phyloP scores from a whole-genome alignment of 2,888 invertebrate species.

The Mechanitis mazaeus region DNA sequence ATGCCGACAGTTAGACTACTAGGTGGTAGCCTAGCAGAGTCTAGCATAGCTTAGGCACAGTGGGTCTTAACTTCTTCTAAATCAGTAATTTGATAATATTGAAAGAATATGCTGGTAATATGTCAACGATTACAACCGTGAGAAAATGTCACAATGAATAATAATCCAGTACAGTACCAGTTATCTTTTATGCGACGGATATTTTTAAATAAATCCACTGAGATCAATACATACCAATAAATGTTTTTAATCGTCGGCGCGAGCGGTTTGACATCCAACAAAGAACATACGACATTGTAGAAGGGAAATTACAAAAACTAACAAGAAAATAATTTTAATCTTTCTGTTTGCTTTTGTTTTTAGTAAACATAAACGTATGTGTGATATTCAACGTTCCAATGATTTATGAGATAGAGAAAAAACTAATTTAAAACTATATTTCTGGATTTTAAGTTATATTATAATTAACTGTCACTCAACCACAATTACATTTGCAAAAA shows the following conservation, averaged over 20 bases:
- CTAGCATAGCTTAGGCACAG: no score
- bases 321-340: no score
- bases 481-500: background rate
- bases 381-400: no score
- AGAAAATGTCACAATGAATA: conserved; percentile 41
- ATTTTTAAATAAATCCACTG: conserved; percentile 61
- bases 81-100: background rate
- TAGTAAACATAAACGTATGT: no score
- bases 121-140: conserved; percentile 36
- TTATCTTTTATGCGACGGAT: conserved; percentile 28
- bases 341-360: no score
- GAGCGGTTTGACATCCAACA: conserved; percentile 33
- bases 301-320: no score
- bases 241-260: conserved; percentile 54
- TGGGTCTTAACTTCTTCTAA: background rate
- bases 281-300: conserved; percentile 27
- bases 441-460: no score
- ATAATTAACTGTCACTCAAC: background rate
- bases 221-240: conserved; percentile 64
- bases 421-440: no score
- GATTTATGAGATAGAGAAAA: no score
- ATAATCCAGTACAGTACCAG: conserved; percentile 37
- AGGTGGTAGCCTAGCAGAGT: no score
- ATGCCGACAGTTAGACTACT: no score
- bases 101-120: background rate